Conservation (phyloP, 2,888 invertebrate genomes). For the Eledona agricola region DNA sequence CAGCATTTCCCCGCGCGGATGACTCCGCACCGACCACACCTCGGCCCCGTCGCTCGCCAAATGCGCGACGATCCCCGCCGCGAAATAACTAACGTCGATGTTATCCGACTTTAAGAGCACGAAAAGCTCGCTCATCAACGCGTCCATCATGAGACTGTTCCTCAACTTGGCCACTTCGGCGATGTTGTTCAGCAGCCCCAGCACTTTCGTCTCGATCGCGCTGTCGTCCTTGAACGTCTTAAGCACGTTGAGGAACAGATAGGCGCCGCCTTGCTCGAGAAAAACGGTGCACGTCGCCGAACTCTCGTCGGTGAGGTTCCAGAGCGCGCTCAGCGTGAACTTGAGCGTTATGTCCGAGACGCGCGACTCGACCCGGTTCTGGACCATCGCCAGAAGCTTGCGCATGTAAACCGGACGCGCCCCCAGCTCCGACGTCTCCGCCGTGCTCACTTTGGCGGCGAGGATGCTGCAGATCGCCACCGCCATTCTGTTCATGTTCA, state of each 20-base stretch:
- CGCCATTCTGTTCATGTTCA: constrained; percentile 78
- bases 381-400: constrained; percentile 72
- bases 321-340: constrained; percentile 78
- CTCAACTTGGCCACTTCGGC: constrained; percentile 70
- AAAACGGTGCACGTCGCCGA: constrained; percentile 75
- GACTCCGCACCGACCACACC: constrained; percentile 62
- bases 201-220: constrained; percentile 78
- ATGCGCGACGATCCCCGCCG: constrained; percentile 77
- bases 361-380: constrained; percentile 58
- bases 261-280: constrained; percentile 72
- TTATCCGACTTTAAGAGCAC: constrained; percentile 65
- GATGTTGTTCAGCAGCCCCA: constrained; percentile 75
- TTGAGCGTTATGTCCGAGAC: constrained; percentile 74
- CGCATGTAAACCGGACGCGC: constrained; percentile 74
- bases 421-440: constrained; percentile 73
- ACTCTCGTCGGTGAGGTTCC: constrained; percentile 83
- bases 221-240: constrained; percentile 70
- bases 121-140: constrained; percentile 50
- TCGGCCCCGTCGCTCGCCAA: constrained; percentile 69
- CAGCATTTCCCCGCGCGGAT: constrained; percentile 60
- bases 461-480: constrained; percentile 83
- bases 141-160: constrained; percentile 52
- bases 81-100: constrained; percentile 77
- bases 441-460: constrained; percentile 64
- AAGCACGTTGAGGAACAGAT: constrained; percentile 73